Conservation (phyloP, 1,140 invertebrate species). For the Drosophila pachea region DNA sequence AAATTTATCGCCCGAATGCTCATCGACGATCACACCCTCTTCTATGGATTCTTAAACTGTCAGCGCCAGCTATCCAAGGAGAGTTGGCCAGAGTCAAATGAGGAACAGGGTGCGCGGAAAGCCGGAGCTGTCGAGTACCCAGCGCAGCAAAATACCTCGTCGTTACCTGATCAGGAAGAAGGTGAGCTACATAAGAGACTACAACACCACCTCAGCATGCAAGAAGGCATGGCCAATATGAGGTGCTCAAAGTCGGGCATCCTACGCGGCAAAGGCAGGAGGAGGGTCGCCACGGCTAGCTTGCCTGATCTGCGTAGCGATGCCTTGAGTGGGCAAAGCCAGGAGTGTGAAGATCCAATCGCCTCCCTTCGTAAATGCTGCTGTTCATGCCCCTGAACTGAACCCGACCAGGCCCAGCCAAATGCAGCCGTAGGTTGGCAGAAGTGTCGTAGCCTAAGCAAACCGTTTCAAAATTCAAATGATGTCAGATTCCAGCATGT, state of each 20-base stretch:
- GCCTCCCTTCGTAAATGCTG: constrained; percentile 1
- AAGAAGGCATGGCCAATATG: too few species aligned
- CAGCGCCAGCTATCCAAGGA: constrained; percentile 1
- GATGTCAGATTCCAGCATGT: constrained; percentile 11
- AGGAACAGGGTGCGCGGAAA: background rate
- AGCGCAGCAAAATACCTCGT: constrained; percentile 26
- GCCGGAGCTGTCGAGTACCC: too few species aligned
- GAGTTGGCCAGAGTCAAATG: constrained; percentile 9
- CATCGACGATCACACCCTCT: constrained; percentile 57
- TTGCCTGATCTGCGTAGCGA: constrained; percentile 47
- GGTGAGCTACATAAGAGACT: too few species aligned
- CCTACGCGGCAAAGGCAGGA: constrained; percentile 1
- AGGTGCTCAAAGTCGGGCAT: too few species aligned
- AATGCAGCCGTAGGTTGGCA: background rate
- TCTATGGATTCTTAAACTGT: constrained; percentile 39
- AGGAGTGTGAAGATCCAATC: too few species aligned
- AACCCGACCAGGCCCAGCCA: too few species aligned
- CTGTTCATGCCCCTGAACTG: background rate
- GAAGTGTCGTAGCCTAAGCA: background rate
- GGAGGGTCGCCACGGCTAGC: constrained; percentile 32
- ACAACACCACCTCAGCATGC: too few species aligned
- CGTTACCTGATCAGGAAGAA: too few species aligned
- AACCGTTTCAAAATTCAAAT: background rate
- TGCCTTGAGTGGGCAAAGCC: too few species aligned
- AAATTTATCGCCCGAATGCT: constrained; percentile 66